A percentile compares a stretch with the other conserved stretches of the same genome.
Evolutionary conservation across 2,113 vertebrate genomes (phyloP).

Genomic region (Apteryx owenii): DNA sequence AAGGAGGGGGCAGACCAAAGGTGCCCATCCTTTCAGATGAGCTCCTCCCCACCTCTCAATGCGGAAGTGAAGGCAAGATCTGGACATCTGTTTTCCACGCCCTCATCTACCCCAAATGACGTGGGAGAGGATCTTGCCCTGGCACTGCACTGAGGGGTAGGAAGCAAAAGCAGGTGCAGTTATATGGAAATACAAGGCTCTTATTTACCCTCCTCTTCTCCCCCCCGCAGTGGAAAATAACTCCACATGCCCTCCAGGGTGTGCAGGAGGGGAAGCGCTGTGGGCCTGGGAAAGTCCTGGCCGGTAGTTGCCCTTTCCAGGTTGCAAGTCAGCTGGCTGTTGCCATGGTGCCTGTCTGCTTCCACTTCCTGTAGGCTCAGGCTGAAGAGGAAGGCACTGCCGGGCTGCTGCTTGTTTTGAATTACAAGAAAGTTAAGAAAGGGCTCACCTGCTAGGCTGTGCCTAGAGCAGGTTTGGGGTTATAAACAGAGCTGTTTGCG

Average conservation of each 20-base stretch:
- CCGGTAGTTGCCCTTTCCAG: constrained; percentile 49
- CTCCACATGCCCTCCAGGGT: not conserved
- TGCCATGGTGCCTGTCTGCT: constrained; percentile 43
- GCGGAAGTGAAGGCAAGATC: too few species aligned
- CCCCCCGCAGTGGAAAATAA: not conserved
- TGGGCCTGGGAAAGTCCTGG: constrained; percentile 36
- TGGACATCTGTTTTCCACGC: not conserved
- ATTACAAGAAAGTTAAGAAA: not conserved
- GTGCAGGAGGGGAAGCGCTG: constrained; percentile 2
- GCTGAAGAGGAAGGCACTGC: constrained; percentile 5
- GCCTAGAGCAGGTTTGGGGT: not conserved
- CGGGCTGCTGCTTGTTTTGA: constrained; percentile 59
- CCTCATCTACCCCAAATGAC: rapidly evolving
- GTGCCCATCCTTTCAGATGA: too few species aligned
- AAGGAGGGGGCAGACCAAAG: not conserved
- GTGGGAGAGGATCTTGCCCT: rapidly evolving
- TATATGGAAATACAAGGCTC: not conserved
- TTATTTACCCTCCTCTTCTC: not conserved
- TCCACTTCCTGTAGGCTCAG: constrained; percentile 18
- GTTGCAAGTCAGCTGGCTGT: constrained; percentile 54
- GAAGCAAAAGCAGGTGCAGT: not conserved
- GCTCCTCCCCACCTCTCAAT: too few species aligned
- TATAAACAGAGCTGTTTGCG: rapidly evolving
- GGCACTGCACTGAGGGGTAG: not conserved
- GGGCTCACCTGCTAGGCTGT: constrained; percentile 33